These are phyloP conservation scores for Zaprionus nigranus DNA, from an alignment of 1,140 invertebrate species.

Conservation along the genomic window DNA sequence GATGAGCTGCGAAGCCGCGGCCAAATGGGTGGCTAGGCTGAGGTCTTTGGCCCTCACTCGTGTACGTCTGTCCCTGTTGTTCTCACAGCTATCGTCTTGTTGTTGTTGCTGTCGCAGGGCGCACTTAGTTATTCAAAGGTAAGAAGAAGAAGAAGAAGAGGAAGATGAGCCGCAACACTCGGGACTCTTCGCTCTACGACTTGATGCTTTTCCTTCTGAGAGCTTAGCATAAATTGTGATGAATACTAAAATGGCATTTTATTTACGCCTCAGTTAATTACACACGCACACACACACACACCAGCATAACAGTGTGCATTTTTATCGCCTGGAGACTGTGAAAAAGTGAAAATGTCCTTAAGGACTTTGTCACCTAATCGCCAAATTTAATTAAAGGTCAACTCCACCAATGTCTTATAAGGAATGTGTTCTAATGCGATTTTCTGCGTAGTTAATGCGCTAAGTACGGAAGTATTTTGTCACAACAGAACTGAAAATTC, in stretches of 20 bases:
- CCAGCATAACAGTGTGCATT: conserved; percentile 28
- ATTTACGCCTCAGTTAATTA: conserved; percentile 82
- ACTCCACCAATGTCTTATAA: conserved; percentile 41
- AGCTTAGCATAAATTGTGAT: conserved; percentile 84
- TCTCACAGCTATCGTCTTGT: conserved; percentile 3
- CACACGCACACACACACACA: conserved; percentile 57
- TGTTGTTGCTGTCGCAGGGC: conserved; percentile 31
- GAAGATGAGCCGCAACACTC: conserved; percentile 28
- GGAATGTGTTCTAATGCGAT: background rate
- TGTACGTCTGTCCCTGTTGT: conserved; percentile 37
- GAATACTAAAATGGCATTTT: conserved; percentile 84
- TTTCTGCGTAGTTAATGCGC: conserved; percentile 22
- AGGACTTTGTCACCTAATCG: conserved; percentile 72
- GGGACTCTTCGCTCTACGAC: conserved; percentile 51
- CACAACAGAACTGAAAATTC: no score
- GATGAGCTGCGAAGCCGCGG: conserved; percentile 75
- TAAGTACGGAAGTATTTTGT: background rate
- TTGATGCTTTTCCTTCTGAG: conserved; percentile 69
- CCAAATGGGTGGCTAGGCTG: conserved; percentile 63
- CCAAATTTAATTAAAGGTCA: conserved; percentile 75
- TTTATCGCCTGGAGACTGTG: conserved; percentile 41
- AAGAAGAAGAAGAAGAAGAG: conserved; percentile 50
- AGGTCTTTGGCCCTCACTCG: conserved; percentile 15
- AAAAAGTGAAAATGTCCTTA: conserved; percentile 50
- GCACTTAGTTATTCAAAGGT: conserved; percentile 78